A percentile compares a stretch with the other conserved stretches of the same genome.
phyloP scores from a whole-genome alignment of 2,797 vertebrate species.

The Pseudochromis fuscus region DNA sequence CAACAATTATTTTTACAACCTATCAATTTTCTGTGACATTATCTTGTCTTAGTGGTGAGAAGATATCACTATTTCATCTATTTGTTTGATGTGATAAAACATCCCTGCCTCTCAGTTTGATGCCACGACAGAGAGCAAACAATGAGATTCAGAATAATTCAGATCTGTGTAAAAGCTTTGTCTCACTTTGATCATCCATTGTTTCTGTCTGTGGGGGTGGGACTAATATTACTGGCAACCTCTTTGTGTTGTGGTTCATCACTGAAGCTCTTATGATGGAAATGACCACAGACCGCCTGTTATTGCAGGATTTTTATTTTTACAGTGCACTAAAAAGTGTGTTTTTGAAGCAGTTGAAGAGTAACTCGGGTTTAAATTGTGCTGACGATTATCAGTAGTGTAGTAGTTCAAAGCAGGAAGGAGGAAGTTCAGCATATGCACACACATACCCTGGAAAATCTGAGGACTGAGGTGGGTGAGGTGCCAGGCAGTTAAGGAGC shows the following conservation, averaged over 20 bases:
- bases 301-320: background rate
- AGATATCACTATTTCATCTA: background rate
- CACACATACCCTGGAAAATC: slow-evolving; percentile 36
- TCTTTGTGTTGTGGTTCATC: slow-evolving; percentile 21
- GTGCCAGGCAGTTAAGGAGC: slow-evolving; percentile 32
- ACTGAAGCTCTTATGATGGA: slow-evolving; percentile 27
- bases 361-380: slow-evolving; percentile 18
- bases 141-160: slow-evolving; percentile 7
- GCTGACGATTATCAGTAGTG: slow-evolving; percentile 25
- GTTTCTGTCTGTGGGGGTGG: slow-evolving; percentile 1
- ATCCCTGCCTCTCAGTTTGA: background rate
- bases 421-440: slow-evolving; percentile 10
- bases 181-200: slow-evolving; percentile 22
- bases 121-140: slow-evolving; percentile 16
- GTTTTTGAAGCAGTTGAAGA: slow-evolving; percentile 10
- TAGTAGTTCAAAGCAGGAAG: slow-evolving; percentile 5
- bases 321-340: background rate
- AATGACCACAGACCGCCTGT: slow-evolving; percentile 16
- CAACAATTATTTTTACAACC: background rate
- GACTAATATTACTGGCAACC: slow-evolving; percentile 17
- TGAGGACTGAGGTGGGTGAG: slow-evolving; percentile 18
- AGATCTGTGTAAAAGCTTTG: slow-evolving; percentile 11
- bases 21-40: background rate
- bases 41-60: no score
- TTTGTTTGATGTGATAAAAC: background rate